Evolutionary conservation across 1,140 invertebrate species (phyloP).

Genomic region (Lepidurus packardi): DNA sequence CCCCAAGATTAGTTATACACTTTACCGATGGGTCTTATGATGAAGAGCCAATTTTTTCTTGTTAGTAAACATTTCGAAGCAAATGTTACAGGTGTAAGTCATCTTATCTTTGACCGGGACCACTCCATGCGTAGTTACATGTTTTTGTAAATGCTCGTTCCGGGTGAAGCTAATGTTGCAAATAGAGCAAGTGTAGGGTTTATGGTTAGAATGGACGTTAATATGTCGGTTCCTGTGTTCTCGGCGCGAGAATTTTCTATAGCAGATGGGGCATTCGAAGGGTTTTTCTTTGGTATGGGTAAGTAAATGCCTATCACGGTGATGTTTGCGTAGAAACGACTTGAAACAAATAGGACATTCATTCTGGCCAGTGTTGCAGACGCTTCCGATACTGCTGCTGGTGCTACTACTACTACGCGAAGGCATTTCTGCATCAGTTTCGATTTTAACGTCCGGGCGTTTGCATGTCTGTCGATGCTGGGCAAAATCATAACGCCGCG

Average conservation of each 20-base stretch:
- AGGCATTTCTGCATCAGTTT: constrained; percentile 11
- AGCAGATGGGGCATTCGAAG: constrained; percentile 20
- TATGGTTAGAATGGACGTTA: background rate
- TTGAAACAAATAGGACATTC: constrained; percentile 7
- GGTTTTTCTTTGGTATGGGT: constrained; percentile 19
- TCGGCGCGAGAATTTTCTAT: constrained; percentile 10
- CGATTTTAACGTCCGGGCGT: background rate
- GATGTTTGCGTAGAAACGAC: background rate
- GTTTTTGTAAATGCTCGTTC: constrained; percentile 12
- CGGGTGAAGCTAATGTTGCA: constrained; percentile 2
- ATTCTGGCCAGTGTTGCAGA: background rate
- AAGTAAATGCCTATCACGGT: background rate
- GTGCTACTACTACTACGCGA: constrained; percentile 21
- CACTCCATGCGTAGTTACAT: background rate
- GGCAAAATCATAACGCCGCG: background rate
- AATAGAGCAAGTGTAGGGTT: constrained; percentile 11
- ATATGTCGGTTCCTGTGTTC: background rate
- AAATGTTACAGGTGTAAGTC: constrained; percentile 16
- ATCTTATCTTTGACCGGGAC: background rate
- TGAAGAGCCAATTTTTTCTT: constrained; percentile 6
- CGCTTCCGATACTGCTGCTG: constrained; percentile 8
- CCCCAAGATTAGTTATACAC: background rate
- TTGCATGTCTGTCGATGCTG: background rate
- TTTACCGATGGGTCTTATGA: constrained; percentile 10
- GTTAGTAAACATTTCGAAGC: constrained; percentile 16